Evolutionary conservation across 2,888 invertebrate species (phyloP).

Genomic region (Eumacrocentrus americanus): DNA sequence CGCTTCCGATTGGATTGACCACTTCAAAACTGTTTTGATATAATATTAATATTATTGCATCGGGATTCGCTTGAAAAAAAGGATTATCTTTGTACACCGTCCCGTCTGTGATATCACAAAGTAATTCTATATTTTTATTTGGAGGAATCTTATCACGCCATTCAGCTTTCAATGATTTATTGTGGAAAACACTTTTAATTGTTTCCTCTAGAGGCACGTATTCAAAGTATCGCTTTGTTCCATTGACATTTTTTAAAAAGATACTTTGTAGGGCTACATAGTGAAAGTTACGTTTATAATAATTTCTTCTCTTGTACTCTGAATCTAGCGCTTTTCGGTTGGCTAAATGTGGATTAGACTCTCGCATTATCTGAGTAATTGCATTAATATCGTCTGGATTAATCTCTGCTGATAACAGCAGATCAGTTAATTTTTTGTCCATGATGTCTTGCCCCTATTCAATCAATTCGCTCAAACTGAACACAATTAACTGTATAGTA

Average conservation of each 20-base stretch:
- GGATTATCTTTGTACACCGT: constrained; percentile 33
- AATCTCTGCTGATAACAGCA: too few species aligned
- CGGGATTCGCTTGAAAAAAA: constrained; percentile 39
- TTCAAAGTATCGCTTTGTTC: neutral
- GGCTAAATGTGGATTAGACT: too few species aligned
- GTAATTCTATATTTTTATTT: constrained; percentile 26
- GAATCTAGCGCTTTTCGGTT: too few species aligned
- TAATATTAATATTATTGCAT: constrained; percentile 34
- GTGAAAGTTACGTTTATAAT: neutral
- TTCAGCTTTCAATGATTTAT: neutral
- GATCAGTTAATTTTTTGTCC: too few species aligned
- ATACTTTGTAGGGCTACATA: neutral
- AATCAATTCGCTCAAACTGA: too few species aligned
- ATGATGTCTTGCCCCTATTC: too few species aligned
- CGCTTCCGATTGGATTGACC: constrained; percentile 35
- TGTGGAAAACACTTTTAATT: neutral
- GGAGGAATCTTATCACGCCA: neutral
- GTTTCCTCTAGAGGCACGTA: constrained; percentile 7
- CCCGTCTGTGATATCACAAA: constrained; percentile 42
- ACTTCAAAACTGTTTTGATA: constrained; percentile 41
- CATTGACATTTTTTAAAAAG: neutral
- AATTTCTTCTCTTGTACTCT: neutral
- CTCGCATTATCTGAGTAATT: too few species aligned
- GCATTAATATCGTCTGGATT: too few species aligned
- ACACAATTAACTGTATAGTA: too few species aligned